Evolutionary conservation across 1,140 invertebrate species (phyloP).

Genomic region (Drosophila pseudoananassae): DNA sequence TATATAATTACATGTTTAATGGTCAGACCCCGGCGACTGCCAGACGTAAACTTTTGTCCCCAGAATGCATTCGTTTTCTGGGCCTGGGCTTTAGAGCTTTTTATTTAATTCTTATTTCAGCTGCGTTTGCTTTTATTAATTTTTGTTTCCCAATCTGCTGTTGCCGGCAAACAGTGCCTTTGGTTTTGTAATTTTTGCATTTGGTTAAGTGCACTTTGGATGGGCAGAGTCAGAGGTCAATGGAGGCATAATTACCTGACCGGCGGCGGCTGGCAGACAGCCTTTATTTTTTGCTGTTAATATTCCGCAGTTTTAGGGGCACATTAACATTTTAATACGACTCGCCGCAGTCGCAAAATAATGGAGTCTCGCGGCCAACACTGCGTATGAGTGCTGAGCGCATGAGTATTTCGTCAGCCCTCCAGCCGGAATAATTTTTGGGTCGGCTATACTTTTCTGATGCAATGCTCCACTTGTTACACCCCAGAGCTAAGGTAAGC

Average conservation of each 20-base stretch:
- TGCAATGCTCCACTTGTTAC: not conserved
- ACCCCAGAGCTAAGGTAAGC: too few relatives aligned
- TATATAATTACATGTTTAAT: conserved; percentile 64
- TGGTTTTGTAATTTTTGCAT: conserved; percentile 44
- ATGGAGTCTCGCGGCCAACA: conserved; percentile 59
- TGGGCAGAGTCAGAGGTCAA: conserved; percentile 51
- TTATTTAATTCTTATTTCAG: conserved; percentile 3
- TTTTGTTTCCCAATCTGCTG: conserved; percentile 16
- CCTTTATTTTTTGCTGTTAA: conserved; percentile 36
- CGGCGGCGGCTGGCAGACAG: not conserved
- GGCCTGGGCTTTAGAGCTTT: not conserved
- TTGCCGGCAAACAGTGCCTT: too few relatives aligned
- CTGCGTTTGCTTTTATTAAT: conserved; percentile 33
- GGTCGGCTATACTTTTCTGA: not conserved
- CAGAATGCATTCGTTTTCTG: not conserved
- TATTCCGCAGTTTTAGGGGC: conserved; percentile 66
- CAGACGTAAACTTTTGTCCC: not conserved
- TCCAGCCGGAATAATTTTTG: not conserved
- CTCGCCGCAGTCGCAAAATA: conserved; percentile 55
- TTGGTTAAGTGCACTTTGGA: conserved; percentile 72
- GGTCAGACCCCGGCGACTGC: conserved; percentile 34
- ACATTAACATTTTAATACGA: conserved; percentile 80
- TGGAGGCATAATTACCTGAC: conserved; percentile 73
- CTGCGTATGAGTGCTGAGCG: conserved; percentile 61
- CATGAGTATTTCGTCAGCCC: conserved; percentile 62